These are phyloP conservation scores for Tapera naevia DNA, from an alignment of 2,797 vertebrate genomes.

Conservation along the genomic window DNA sequence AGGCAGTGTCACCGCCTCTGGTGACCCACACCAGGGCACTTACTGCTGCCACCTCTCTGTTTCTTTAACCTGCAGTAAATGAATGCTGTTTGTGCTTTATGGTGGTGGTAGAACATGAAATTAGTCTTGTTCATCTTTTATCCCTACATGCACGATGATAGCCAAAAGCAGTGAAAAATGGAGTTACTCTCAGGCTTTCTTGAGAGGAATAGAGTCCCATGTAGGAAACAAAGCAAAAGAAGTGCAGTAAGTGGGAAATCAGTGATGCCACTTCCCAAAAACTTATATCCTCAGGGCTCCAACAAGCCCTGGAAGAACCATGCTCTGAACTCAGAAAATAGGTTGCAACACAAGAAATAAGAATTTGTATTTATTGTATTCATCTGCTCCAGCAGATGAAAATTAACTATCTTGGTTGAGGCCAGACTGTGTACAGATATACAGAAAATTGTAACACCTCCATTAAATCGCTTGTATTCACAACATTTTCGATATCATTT, in stretches of 20 bases:
- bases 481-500: neutral
- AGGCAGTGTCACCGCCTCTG: neutral
- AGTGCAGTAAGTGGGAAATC: neutral
- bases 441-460: neutral
- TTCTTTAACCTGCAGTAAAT: neutral
- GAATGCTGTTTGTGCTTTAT: neutral
- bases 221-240: neutral
- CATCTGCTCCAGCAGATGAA: neutral
- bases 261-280: neutral
- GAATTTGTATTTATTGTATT: neutral
- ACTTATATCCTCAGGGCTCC: neutral
- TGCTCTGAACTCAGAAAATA: neutral
- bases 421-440: neutral
- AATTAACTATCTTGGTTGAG: neutral
- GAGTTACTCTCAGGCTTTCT: neutral
- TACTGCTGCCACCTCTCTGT: neutral
- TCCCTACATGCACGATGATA: neutral
- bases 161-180: neutral
- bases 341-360: neutral
- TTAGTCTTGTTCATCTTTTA: neutral
- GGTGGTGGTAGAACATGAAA: neutral
- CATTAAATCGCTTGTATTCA: neutral
- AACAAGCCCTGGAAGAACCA: neutral
- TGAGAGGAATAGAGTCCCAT: accelerated
- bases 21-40: neutral